A percentile compares a stretch with the other conserved stretches of the same genome.
Evolutionary conservation across 1,140 invertebrate species (phyloP).

Genomic region (Drosophila kohkoa): DNA sequence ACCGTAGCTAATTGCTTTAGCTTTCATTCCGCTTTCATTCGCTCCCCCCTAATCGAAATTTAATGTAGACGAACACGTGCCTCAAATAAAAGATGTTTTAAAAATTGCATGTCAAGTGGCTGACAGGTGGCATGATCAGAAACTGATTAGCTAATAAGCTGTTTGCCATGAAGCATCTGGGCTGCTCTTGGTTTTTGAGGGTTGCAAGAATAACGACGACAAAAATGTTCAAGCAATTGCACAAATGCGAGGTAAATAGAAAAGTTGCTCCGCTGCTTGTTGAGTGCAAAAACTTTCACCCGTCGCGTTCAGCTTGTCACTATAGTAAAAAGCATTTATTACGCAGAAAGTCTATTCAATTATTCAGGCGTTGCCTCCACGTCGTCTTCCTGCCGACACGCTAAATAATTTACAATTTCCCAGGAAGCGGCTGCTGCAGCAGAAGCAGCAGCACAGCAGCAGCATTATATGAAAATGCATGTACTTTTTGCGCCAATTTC

Average conservation of each 20-base stretch:
- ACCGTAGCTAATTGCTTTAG: slow-evolving; percentile 64
- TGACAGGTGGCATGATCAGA: slow-evolving; percentile 57
- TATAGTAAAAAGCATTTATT: slow-evolving; percentile 81
- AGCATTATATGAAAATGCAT: slow-evolving; percentile 79
- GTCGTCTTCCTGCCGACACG: slow-evolving; percentile 59
- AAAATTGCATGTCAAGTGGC: slow-evolving; percentile 57
- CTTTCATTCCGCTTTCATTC: slow-evolving; percentile 42
- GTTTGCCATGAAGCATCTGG: not conserved
- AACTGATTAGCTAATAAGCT: slow-evolving; percentile 52
- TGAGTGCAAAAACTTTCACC: slow-evolving; percentile 69
- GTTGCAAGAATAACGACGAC: not conserved
- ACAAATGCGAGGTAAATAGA: slow-evolving; percentile 54
- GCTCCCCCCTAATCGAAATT: slow-evolving; percentile 67
- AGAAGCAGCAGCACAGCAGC: slow-evolving; percentile 10
- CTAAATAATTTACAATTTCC: slow-evolving; percentile 81
- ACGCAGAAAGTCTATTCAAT: slow-evolving; percentile 79
- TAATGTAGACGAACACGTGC: slow-evolving; percentile 75
- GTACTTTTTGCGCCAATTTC: slow-evolving; percentile 60
- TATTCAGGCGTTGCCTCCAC: slow-evolving; percentile 71
- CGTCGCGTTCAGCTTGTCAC: slow-evolving; percentile 49
- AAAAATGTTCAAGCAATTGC: slow-evolving; percentile 21
- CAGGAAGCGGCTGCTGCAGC: slow-evolving; percentile 31
- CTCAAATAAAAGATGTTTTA: slow-evolving; percentile 41
- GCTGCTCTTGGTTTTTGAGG: not conserved
- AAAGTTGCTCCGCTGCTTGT: slow-evolving; percentile 26